Base-by-base conservation (phyloP, 2,888 invertebrate genomes). In the Lithodes maja region DNA sequence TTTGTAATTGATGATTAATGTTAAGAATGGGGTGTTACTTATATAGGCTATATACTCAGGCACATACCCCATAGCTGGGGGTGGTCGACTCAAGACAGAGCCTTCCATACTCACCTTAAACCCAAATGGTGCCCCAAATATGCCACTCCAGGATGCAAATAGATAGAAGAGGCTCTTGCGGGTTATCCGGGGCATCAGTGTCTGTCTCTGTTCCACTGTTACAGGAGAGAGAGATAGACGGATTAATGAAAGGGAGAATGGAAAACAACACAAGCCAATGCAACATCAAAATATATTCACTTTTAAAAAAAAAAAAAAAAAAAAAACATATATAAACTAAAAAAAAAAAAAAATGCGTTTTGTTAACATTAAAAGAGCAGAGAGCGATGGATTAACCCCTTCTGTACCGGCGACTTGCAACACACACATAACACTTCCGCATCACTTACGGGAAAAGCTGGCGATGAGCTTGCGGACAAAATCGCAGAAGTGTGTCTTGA, bases 81-180 rank as follows among this genome's bases (percentile, higher is more conserved):
- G n/a, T n/a, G n/a, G n/a, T n/a, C n/a, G n/a, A n/a, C n/a, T n/a
- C n/a, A n/a, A n/a, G n/a, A n/a, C n/a, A n/a, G n/a, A n/a, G n/a
- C n/a, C n/a, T n/a, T n/a, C n/a, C n/a, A n/a, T 5, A 50, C 90
- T 86, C 49, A 92, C 92, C 87, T 87, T 91, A 52, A 92, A 86
- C 77, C 92, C 92, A 91, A 93, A 93, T 74, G 96, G 96, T 92
- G 96, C 95, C 0, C 97, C 97, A 93, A 98, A 97, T 91, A 96
- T 96, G 1, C 98, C 99, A 93, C 98, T 97, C 99, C 99, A 99
- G 78, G 96, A 96, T 61, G 98, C 97, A 94, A 99, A 99, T 92
- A 99, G 95, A 92, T 96, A 96, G 94, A 99, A 99, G 90, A 99
- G 94, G 93, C 96, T 97, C 92, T 97, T 96, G 49, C 90, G 53